A percentile compares a stretch with the other conserved stretches of the same genome.
These are phyloP conservation scores for Empis livida DNA, from an alignment of 2,888 invertebrate genomes.

Conservation along the genomic window DNA sequence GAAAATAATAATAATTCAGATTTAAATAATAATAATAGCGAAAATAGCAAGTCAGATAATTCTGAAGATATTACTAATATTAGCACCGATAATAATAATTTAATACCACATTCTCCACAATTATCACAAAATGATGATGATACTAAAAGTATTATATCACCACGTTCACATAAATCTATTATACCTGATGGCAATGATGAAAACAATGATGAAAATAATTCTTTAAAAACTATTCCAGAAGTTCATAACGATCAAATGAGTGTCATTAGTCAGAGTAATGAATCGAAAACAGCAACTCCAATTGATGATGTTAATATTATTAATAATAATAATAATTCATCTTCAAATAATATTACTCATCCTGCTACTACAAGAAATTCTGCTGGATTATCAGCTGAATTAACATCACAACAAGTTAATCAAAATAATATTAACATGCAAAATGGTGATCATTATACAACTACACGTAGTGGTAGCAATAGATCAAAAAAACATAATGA, in stretches of 20 bases:
- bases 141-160: background rate
- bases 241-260: too few species aligned
- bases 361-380: background rate
- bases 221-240: background rate
- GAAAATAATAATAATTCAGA: too few species aligned
- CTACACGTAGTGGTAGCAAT: slow-evolving; percentile 14
- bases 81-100: background rate
- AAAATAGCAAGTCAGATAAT: too few species aligned
- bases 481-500: slow-evolving; percentile 16
- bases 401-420: too few species aligned
- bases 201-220: background rate
- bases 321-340: background rate
- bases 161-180: background rate
- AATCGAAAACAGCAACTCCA: background rate
- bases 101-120: background rate
- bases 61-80: background rate
- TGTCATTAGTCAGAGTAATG: too few species aligned
- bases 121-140: background rate
- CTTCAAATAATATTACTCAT: too few species aligned
- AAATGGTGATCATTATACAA: slow-evolving; percentile 9
- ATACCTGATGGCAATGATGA: background rate
- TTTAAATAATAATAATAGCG: too few species aligned
- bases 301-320: background rate
- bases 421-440: too few species aligned
- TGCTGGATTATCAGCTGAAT: background rate